Evolutionary conservation across 2,113 vertebrate species (phyloP), one percentile per base, ranked within the genome.

Genomic region (Monopterus albus): DNA sequence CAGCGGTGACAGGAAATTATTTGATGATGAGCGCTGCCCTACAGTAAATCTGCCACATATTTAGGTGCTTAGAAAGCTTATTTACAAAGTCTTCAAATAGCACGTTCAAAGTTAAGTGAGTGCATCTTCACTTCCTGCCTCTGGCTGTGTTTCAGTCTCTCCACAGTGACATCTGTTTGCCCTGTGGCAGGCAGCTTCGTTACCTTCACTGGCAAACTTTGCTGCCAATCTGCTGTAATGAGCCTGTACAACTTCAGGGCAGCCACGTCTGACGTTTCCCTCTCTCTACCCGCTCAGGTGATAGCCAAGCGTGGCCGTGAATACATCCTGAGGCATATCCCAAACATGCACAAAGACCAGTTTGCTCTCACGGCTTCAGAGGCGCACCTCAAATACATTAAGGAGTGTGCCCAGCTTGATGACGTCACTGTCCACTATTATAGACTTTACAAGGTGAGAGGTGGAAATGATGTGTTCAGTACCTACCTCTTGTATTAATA

Each of bases 311-410:
- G 98, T 23, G 98, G 98, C 52, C 94, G 94, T 29, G 97, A 98
- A 23, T 99, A 99, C 87, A 98, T 99, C 93, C 92, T 99, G 85
- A 96, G 97, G 81, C 97, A 99, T 42, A 95, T 98, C 62, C 98
- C 98, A 0, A 97, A 96, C 90, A 99, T 99, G 96, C 98, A 99
- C 95, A 98, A 97, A 53, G 98, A 99, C 82, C 98, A 99, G 93
- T 97, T 96, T 50, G 96, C 96, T n/a, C 94, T 99, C 84, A 97
- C 96, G 0, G 97, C 96, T 25, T 96, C 97, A 0, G 97, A 99
- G 84, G 97, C 97, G 0, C 95, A 98, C 21, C 96, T 99, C 21
- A 98, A 97, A 58, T 99, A 98, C 88, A 98, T 99, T 71, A 99
- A 98, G 87, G 97, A 99, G 90, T 95, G 96, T 0, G 96, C 96